Evolutionary conservation across 2,797 vertebrate species (phyloP), one percentile per base, ranked within the genome.

Genomic region (Protonibea diacanthus): DNA sequence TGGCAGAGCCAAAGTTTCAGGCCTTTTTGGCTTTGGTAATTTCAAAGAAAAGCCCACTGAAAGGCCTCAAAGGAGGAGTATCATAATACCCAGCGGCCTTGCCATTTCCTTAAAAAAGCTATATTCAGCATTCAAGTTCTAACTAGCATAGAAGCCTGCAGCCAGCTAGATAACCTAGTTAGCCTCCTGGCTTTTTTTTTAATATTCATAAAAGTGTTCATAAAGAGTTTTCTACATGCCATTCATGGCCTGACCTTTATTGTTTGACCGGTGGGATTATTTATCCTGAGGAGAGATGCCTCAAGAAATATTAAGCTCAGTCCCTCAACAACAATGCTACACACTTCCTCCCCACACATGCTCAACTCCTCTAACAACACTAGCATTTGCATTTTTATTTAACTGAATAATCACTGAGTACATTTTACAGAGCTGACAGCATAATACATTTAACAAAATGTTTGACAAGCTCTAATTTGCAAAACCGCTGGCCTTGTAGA

Each of bases 371-470:
- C 58, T 9, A 40, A 42, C 29, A 49, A 51, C 60, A 38, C 23
- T 53, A n/a, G 20, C 38, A 38, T 59, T 58, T 47, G 27, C 44
- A 58, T 51, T 74, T 63, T 53, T 47, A 72, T 69, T 69, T n/a
- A 59, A 60, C 51, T 29, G 33, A 56, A 56, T 80, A 77, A 83
- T 74, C 48, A 74, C 69, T 2, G 6, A 48, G 11, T 21, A 9
- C 29, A 27, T 69, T 61, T 82, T 49, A 68, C 66, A 40, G 25
- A 60, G 57, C 62, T 40, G 57, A 74, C 57, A 75, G 62, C 29
- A 8, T 17, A 60, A 57, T 13, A 40, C 15, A 9, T 57, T 62
- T 51, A 78, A 51, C 6, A 17, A 23, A 52, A 67, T 63, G 69
- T 53, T 25, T 63, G 68, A 64, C 58, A 51, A 64, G 62, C 29